These are phyloP conservation scores for Drosophila testacea DNA, from an alignment of 2,888 invertebrate genomes.

Conservation along the genomic window DNA sequence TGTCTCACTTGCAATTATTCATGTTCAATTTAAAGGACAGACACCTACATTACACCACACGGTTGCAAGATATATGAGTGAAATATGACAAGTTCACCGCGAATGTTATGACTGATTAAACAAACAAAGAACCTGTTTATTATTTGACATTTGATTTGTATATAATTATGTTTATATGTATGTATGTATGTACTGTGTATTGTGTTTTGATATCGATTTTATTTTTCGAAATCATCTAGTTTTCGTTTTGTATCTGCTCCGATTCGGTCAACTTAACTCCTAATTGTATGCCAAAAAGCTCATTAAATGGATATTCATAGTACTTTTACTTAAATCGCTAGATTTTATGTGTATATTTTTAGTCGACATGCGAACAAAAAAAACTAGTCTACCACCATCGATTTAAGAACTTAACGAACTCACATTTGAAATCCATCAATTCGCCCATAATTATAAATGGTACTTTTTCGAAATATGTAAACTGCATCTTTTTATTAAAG, in stretches of 20 bases:
- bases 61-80: slow-evolving; percentile 44
- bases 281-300: slow-evolving; percentile 64
- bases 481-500: slow-evolving; percentile 33
- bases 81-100: slow-evolving; percentile 53
- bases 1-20: slow-evolving; percentile 21
- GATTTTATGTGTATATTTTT: slow-evolving; percentile 62
- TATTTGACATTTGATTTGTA: slow-evolving; percentile 69
- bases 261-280: slow-evolving; percentile 29
- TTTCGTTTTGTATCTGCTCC: slow-evolving; percentile 35
- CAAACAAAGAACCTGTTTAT: slow-evolving; percentile 47
- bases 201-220: slow-evolving; percentile 62
- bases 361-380: slow-evolving; percentile 47
- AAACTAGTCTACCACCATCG: slow-evolving; percentile 50
- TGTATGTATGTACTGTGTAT: slow-evolving; percentile 40
- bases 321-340: slow-evolving; percentile 39
- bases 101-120: slow-evolving; percentile 68
- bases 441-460: slow-evolving; percentile 27
- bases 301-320: slow-evolving; percentile 54
- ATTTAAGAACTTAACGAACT: slow-evolving; percentile 50
- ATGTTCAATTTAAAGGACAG: slow-evolving; percentile 28
- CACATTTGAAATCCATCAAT: slow-evolving; percentile 34
- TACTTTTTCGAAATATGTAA: slow-evolving; percentile 39
- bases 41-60: slow-evolving; percentile 2
- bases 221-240: slow-evolving; percentile 58
- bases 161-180: slow-evolving; percentile 40